Evolutionary conservation across 2,888 invertebrate genomes (phyloP), one percentile per base, ranked within the genome.

Genomic region (Noctua comes): DNA sequence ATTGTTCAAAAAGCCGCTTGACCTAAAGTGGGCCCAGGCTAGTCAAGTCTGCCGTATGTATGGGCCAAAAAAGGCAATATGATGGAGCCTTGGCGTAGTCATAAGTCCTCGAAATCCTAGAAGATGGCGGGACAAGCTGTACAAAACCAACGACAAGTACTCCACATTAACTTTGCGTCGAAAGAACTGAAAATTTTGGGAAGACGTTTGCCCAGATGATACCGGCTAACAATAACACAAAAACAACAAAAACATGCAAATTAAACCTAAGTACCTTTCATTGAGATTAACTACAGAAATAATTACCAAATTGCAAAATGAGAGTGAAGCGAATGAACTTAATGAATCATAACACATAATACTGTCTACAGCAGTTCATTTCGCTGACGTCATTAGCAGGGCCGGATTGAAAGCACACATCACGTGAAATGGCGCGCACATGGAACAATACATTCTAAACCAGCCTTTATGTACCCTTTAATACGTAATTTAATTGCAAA

Each of bases 341-440:
- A 74, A 76, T 83, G 73, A 79, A 59, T 68, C 68, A 73, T 83
- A 65, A 62, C 59, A 43, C 46, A 64, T 59, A 80, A 68, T 54
- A 77, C 57, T 80, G 43, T 80, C 65, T 70, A 68, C 69, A 64
- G 40, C 71, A 72, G 66, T 72, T 65, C 46, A 54, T 71, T 51
- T 66, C 31, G 64, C 46, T 74, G 71, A 79, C 62, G 68, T 74
- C 75, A 79, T 76, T 82, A 75, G 68, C 81, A 84, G 62, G 43
- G 78, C 57, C 57, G 72, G 59, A 83, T 83, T 80, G 73, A 77
- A 77, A 80, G 85, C 85, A 71, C 75, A 76, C 68, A 68, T 69
- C 79, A 76, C 68, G 51, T 54, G n/a, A 76, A 79, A 79, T 72
- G 79, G 80, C 76, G 40, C 43, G 76, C 83, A 68, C 62, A 70